Evolutionary conservation across 2,797 vertebrate genomes (phyloP).

Genomic region (Myripristis jacobus): DNA sequence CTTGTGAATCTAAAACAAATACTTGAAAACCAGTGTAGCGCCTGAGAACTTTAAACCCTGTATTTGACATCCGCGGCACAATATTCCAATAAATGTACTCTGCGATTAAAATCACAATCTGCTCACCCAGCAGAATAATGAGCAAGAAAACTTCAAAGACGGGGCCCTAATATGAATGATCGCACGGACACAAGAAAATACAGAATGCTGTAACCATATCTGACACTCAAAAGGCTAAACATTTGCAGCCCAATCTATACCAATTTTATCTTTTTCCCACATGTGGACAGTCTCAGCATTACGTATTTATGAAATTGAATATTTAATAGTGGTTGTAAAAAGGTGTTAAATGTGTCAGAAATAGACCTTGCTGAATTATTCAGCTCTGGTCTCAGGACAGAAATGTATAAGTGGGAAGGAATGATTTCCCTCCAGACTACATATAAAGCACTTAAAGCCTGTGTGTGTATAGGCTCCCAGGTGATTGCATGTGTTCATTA

Average conservation of each 20-base stretch:
- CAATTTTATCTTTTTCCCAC: neutral
- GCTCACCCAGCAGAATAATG: too few species aligned
- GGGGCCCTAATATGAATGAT: neutral
- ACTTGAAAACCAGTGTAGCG: too few species aligned
- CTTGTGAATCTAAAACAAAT: too few species aligned
- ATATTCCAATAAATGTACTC: too few species aligned
- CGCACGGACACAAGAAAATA: neutral
- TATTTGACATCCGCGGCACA: too few species aligned
- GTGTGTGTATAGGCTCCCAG: slow-evolving; percentile 5
- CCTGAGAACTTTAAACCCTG: too few species aligned
- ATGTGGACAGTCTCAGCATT: neutral
- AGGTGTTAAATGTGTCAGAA: slow-evolving; percentile 5
- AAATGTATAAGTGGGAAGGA: slow-evolving; percentile 4
- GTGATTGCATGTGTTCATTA: slow-evolving; percentile 27
- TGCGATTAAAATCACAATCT: too few species aligned
- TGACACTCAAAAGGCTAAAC: neutral
- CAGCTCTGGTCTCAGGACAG: slow-evolving; percentile 7
- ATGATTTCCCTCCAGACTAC: slow-evolving; percentile 16
- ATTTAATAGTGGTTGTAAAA: neutral
- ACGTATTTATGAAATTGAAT: neutral
- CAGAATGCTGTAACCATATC: neutral
- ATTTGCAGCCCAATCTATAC: neutral
- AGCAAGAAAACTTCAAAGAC: neutral
- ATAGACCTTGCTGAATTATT: slow-evolving; percentile 14
- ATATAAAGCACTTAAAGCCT: neutral